A percentile compares a stretch with the other conserved stretches of the same genome.
phyloP scores from a whole-genome alignment of 2,797 vertebrate species.

The Amblyopsis hoosieri region DNA sequence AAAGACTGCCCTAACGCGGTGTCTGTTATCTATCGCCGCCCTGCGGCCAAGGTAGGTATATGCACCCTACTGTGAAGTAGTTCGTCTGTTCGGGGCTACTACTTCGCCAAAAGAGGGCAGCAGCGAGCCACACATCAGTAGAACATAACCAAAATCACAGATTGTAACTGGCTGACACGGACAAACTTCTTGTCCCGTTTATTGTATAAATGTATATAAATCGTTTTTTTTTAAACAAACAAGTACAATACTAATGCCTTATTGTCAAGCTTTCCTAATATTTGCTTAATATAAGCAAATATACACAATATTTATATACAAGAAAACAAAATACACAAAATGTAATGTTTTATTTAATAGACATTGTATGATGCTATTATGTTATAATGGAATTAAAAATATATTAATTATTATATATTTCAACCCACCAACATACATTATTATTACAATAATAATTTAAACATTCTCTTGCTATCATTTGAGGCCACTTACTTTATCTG shows the following conservation, averaged over 20 bases:
- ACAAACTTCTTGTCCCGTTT: neutral
- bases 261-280: neutral
- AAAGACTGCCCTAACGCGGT: neutral
- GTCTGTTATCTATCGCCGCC: slow-evolving; percentile 34
- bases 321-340: slow-evolving; percentile 3
- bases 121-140: slow-evolving; percentile 27
- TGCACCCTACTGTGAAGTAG: slow-evolving; percentile 8
- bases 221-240: neutral
- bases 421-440: neutral
- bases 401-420: too few relatives aligned
- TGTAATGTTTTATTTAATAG: too few relatives aligned
- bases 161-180: too few relatives aligned
- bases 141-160: too few relatives aligned
- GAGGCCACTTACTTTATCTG: slow-evolving; percentile 4
- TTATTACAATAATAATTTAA: too few relatives aligned
- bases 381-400: too few relatives aligned
- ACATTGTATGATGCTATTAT: too few relatives aligned
- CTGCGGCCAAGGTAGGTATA: slow-evolving; percentile 40
- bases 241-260: neutral
- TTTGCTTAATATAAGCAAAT: neutral
- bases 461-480: slow-evolving; percentile 31
- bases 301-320: neutral
- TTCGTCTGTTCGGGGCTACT: neutral
- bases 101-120: slow-evolving; percentile 64
- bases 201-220: too few relatives aligned